Conservation (phyloP, 1,140 invertebrate species). For the Pseudachorutes palmiensis region DNA sequence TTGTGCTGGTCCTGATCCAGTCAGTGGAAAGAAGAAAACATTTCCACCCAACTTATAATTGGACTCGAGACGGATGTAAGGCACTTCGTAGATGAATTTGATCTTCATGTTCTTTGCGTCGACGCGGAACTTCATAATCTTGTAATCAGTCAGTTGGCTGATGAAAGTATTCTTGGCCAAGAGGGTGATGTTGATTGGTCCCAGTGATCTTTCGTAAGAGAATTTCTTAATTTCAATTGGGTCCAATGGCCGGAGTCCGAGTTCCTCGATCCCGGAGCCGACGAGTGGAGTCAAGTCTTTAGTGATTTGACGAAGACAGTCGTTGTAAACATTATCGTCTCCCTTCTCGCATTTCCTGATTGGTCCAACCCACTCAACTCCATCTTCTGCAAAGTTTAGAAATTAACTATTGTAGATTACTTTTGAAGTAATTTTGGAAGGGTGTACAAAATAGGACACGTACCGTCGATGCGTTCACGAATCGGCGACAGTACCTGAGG, state of each 20-base stretch:
- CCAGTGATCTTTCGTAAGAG: neutral
- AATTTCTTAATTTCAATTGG: neutral
- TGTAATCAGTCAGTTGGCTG: neutral
- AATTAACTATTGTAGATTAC: no score
- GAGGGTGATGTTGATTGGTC: neutral
- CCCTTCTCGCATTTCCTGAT: neutral
- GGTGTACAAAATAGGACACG: no score
- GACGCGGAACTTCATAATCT: neutral
- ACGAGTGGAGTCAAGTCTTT: constrained; percentile 8
- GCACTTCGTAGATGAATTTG: neutral
- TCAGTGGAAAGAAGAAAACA: neutral
- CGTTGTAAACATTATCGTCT: neutral
- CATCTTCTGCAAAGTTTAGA: constrained; percentile 6
- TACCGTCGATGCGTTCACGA: no score
- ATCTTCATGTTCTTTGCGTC: neutral
- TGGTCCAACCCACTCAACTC: constrained; percentile 4
- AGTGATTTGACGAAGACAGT: neutral
- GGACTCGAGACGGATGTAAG: neutral
- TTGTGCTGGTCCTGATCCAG: neutral
- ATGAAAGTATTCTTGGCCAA: neutral
- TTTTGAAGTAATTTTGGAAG: no score
- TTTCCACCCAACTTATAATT: constrained; percentile 2
- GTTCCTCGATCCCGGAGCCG: neutral
- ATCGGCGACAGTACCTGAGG: no score
- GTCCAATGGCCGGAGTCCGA: neutral